Base-by-base conservation (phyloP, 2,797 vertebrate species). In the Otolemur crassicaudatus region DNA sequence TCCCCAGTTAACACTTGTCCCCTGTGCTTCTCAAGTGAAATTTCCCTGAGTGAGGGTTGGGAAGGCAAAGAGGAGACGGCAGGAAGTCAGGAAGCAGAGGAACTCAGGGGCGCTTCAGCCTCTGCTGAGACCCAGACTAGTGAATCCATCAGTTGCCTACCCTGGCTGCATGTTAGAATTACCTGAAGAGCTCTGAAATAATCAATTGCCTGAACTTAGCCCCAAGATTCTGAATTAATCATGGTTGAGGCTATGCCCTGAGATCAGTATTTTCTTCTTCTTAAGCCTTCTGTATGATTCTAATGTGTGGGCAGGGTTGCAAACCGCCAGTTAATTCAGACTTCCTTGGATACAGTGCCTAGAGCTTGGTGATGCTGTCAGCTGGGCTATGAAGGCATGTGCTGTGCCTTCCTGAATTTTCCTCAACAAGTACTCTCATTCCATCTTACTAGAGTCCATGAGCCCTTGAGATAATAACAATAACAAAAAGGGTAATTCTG, bases 221-320 rank as follows among this genome's bases (percentile, higher is more conserved):
- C 70, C 70, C 20, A 25, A 4, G 1, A 23, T n/a, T n/a, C 11
- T 61, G 81, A 60, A 60, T 37, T 16, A 43, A 29, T 7, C 14
- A 11, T 7, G 17, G 58, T 43, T 43, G 63, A 70, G 56, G 75
- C 14, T 4, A 9, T 58, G 43, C 19, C 9, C 13, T 8, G 8
- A 3, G 37, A 34, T 27, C 0, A 5, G n/a, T 22, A 43, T 72
- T 19, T 53, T 72, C 58, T 85, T 29, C 34, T 72, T 56, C 61
- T 77, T 0, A 3, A n/a, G 27, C 17, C 60, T 46, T 23, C 37
- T 12, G 0, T 5, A n/a, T 9, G n/a, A 87, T 29, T n/a, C 40
- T 34, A 4, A 20, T 0, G 0, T 12, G 34, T 10, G 6, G 43
- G 25, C 5, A 1, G 10, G 1, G 16, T 7, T 6, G 29, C 46